Evolutionary conservation across 2,113 vertebrate species (phyloP), one percentile per base, ranked within the genome.

Genomic region (Irena cyanogastra): DNA sequence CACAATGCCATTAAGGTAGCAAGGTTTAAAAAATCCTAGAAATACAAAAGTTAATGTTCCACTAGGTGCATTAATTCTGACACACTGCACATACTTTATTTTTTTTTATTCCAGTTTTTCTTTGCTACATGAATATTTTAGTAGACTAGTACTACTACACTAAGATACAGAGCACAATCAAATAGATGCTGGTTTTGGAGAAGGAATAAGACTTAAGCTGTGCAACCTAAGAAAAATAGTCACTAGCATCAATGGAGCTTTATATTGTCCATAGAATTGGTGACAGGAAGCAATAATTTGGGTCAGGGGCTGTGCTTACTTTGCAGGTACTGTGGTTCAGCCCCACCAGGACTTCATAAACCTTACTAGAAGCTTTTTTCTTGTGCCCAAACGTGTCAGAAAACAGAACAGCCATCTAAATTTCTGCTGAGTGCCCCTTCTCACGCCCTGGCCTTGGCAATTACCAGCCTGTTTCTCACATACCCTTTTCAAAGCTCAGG

Each of bases 111-210:
- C 74, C 20, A 47, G 16, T 78, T 89, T 94, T 94, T 63, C 92
- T 84, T 78, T 65, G 57, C 84, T 61, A 69, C 57, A 57, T 93
- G 81, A 95, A 93, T 93, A 85, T 91, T 93, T 95, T 54, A 91
- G 81, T 45, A 69, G 87, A 72, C 87, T 85, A 79, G 84, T 82
- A 89, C 87, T 85, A 89, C 70, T 35, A 69, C 78, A 31, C 82
- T 54, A 61, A 76, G 41, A 60, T 52, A 68, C 1, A 60, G 21
- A 85, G 63, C 23, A 7, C 49, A 69, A 45, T 61, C 65, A 85
- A 87, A 56, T 65, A 21, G 16, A 23, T 37, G 70, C 0, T 87
- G 69, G 0, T 87, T 89, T 76, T 91, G 78, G 50, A 70, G 70
- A 64, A 89, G 44, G 77, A 95, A 49, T 11, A 17, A 30, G 37